Percentiles rank a stretch among this genome's conserved stretches.
Conservation (phyloP, 2,113 vertebrate species). For the Podiceps cristatus region DNA sequence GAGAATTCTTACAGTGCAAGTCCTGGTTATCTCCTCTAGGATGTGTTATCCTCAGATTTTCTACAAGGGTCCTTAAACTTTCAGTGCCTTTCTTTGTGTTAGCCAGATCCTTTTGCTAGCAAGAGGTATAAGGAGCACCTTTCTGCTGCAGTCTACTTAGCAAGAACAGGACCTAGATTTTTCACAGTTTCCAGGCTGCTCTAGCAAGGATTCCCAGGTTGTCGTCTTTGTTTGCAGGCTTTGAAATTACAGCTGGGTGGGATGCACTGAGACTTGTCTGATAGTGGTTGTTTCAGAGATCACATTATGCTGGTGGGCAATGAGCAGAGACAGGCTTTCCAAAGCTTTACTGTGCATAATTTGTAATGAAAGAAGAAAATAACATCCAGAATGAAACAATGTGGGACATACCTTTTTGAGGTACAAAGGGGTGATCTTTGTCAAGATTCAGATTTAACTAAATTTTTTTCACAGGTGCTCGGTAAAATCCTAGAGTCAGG, state of each 20-base stretch:
- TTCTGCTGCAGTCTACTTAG: neutral
- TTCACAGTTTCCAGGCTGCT: neutral
- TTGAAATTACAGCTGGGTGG: neutral
- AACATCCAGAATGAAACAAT: neutral
- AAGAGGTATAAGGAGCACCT: neutral
- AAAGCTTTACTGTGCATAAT: neutral
- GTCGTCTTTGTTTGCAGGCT: neutral
- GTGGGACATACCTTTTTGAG: neutral
- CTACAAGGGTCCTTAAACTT: neutral
- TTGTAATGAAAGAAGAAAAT: neutral
- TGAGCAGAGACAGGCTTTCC: neutral
- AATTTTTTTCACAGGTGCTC: neutral
- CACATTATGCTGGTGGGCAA: neutral
- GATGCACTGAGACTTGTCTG: neutral
- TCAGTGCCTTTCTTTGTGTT: neutral
- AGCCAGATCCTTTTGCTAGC: neutral
- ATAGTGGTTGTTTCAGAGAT: neutral
- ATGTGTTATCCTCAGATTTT: neutral
- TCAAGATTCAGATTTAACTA: neutral
- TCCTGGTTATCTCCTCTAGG: neutral
- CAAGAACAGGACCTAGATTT: neutral
- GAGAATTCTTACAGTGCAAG: neutral
- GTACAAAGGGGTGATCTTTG: neutral
- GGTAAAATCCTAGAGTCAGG: neutral
- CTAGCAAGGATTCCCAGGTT: neutral